phyloP scores from a whole-genome alignment of 2,888 invertebrate species.

The Ophonus ardosiacus region DNA sequence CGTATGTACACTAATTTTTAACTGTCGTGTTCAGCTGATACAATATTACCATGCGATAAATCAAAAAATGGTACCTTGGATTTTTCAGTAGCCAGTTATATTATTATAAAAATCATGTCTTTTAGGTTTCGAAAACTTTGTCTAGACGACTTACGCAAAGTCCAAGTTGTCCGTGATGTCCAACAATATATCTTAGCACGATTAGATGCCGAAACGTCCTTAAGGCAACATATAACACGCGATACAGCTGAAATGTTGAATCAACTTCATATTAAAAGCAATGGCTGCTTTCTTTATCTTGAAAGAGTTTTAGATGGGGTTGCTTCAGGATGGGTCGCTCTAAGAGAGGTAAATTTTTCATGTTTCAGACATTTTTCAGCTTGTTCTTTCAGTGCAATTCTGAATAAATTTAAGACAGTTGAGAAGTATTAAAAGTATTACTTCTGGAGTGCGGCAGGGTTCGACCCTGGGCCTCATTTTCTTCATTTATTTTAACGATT shows the following conservation, averaged over 20 bases:
- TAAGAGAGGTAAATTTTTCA: constrained; percentile 94
- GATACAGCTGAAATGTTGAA: constrained; percentile 97
- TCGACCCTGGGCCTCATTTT: too few relatives aligned
- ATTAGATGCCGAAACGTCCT: constrained; percentile 91
- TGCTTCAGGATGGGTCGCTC: constrained; percentile 93
- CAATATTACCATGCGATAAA: too few relatives aligned
- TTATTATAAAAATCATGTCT: too few relatives aligned
- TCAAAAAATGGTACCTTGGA: too few relatives aligned
- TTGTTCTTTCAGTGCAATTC: constrained; percentile 96
- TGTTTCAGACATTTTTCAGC: too few relatives aligned
- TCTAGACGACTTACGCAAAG: constrained; percentile 92
- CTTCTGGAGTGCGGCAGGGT: too few relatives aligned
- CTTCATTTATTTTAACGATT: too few relatives aligned
- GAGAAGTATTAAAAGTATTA: too few relatives aligned
- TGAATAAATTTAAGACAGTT: too few relatives aligned
- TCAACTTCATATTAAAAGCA: constrained; percentile 96
- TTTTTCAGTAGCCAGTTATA: too few relatives aligned
- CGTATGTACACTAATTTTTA: too few relatives aligned
- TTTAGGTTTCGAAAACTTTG: constrained; percentile 91
- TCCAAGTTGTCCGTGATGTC: constrained; percentile 94
- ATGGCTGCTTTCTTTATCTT: constrained; percentile 92
- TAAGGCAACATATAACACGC: constrained; percentile 91
- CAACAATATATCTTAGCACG: constrained; percentile 96
- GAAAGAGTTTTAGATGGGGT: constrained; percentile 95
- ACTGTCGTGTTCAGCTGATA: too few relatives aligned